Conservation (phyloP, 2,888 invertebrate genomes). For the Caenorhabditis panamensis region DNA sequence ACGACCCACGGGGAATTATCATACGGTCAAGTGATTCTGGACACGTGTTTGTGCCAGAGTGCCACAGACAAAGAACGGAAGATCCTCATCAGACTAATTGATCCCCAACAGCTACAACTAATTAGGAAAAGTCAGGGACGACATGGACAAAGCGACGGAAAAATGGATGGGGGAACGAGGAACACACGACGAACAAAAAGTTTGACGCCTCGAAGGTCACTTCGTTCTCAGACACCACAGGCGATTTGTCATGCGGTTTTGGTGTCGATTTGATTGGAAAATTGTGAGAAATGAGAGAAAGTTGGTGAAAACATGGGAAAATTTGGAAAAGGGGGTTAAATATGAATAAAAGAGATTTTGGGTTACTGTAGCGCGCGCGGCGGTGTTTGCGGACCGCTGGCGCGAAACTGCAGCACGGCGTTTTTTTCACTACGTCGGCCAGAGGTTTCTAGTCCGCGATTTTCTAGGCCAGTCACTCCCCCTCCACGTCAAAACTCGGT, state of each 20-base stretch:
- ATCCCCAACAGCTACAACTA: conserved; percentile 26
- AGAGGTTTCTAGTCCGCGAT: no score
- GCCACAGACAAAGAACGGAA: neutral
- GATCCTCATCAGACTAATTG: conserved; percentile 27
- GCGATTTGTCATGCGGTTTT: conserved; percentile 14
- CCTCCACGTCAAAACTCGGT: no score
- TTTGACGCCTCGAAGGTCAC: conserved; percentile 31
- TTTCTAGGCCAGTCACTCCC: no score
- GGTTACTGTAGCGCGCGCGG: conserved; percentile 10
- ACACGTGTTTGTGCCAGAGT: conserved; percentile 27
- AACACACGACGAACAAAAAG: conserved; percentile 35
- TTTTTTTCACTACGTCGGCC: no score
- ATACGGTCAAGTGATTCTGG: conserved; percentile 23
- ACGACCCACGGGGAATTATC: no score
- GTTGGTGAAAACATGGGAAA: conserved; percentile 10
- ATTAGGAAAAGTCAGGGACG: conserved; percentile 58
- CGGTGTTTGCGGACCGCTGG: conserved; percentile 17
- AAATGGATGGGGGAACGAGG: no score
- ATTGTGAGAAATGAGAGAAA: no score
- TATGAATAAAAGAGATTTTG: neutral
- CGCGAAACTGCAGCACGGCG: neutral
- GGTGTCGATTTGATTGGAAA: conserved; percentile 19
- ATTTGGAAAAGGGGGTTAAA: neutral
- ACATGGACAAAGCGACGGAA: neutral
- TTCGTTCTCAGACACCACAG: neutral